Base-by-base conservation (phyloP, 2,888 invertebrate genomes). In the Diadegma fenestrale region DNA sequence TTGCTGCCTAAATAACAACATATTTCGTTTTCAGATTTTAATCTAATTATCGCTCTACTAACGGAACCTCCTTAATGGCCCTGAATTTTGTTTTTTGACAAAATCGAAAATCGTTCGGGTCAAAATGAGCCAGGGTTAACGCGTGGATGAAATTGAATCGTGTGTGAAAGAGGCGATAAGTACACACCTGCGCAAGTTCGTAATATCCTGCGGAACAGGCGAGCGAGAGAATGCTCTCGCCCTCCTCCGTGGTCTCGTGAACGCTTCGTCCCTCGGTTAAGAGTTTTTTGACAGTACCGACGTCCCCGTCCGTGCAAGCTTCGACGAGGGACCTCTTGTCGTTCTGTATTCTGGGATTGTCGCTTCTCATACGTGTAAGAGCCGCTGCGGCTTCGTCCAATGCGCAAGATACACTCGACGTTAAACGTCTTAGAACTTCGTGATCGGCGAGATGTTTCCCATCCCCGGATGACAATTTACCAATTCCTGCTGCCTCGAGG, bases 191-290 rank as follows among this genome's bases (percentile, higher is more conserved):
- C 90, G 99, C 99, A 89, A 99, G 96, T 95, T 99, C 99, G 95
- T 98, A 99, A 95, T 99, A 99, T 72, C 99, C 99, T 86, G 99
- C 99, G 86, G 99, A 98, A 94, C 99, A 99, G 86, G 99, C 99
- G 91, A 99, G 96, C 79, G 99, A 99, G 87, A 99, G 95, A 87
- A 99, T 95, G 92, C 98, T 98, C 94, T 99, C 99, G 89, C 99
- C 99, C 94, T 99, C 99, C 94, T 99, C 99, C 85, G 98, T 98
- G 88, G 99, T 98, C 95, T 99, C 99, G 95, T 98, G 98, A 86
- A 99, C 98, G 92, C 97, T 98, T 83, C 98, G 96, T 73, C 99
- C 99, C 94, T 99, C 99, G 72, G 98, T 98, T 85, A 99, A 96
- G 87, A 99, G 95, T 94, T 98, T 98, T 90, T 97, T 96, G 80